A percentile compares a stretch with the other conserved stretches of the same genome.
These are phyloP conservation scores for Leptatherina wallacei DNA, from an alignment of 2,797 vertebrate species.

Conservation along the genomic window DNA sequence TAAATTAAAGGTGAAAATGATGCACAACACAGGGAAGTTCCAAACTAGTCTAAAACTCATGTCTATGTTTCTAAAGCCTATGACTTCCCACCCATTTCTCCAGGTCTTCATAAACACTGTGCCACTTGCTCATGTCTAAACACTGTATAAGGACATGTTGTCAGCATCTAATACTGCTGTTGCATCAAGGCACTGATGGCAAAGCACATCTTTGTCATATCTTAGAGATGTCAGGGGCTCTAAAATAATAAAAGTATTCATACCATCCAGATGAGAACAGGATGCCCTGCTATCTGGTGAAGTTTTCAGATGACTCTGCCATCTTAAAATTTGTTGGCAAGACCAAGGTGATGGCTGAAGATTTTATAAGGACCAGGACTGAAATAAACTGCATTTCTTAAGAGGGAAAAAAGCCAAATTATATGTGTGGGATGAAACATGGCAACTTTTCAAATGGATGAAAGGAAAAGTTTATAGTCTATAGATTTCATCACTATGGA, in stretches of 20 bases:
- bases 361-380: not conserved
- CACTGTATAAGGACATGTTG: not conserved
- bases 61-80: not conserved
- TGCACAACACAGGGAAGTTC: too few relatives aligned
- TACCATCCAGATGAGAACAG: not conserved
- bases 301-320: not conserved
- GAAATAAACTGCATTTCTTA: conserved; percentile 10
- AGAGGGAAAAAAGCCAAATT: not conserved
- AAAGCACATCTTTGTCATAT: not conserved
- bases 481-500: too few relatives aligned
- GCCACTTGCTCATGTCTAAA: not conserved
- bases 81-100: not conserved
- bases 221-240: not conserved
- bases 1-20: not conserved
- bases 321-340: not conserved
- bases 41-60: not conserved
- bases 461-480: not conserved
- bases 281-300: not conserved
- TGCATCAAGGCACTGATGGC: not conserved
- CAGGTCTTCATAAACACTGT: not conserved
- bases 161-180: not conserved
- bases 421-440: not conserved
- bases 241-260: not conserved
- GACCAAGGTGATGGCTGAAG: not conserved
- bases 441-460: not conserved